phyloP scores from a whole-genome alignment of 2,888 invertebrate genomes.

The Latheticus oryzae region DNA sequence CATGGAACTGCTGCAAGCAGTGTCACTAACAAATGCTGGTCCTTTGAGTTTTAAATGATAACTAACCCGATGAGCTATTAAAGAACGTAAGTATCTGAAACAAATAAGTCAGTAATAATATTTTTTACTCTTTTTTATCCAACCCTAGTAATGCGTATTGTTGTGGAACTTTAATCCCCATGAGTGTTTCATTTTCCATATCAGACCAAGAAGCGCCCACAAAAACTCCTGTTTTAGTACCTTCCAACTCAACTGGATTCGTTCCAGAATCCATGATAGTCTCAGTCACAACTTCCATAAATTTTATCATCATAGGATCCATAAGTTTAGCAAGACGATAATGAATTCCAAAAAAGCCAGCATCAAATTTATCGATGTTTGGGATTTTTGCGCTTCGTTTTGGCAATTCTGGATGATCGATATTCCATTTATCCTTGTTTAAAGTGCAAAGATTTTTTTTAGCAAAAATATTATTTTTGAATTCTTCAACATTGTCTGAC shows the following conservation, averaged over 20 bases:
- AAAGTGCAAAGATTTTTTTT: background rate
- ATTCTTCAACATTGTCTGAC: slow-evolving; percentile 78
- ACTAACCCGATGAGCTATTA: slow-evolving; percentile 93
- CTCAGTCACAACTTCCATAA: slow-evolving; percentile 72
- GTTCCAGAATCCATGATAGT: slow-evolving; percentile 73
- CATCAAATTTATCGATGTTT: slow-evolving; percentile 68
- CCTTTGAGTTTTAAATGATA: slow-evolving; percentile 91
- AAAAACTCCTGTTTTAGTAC: slow-evolving; percentile 82
- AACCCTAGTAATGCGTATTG: slow-evolving; percentile 69
- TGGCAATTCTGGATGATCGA: slow-evolving; percentile 62
- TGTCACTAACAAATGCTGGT: slow-evolving; percentile 89
- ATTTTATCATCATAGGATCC: slow-evolving; percentile 70
- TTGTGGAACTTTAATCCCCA: slow-evolving; percentile 75
- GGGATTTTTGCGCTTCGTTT: slow-evolving; percentile 75
- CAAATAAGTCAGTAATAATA: slow-evolving; percentile 34
- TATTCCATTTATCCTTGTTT: background rate
- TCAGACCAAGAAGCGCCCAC: slow-evolving; percentile 84
- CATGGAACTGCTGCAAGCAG: slow-evolving; percentile 94
- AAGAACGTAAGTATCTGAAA: slow-evolving; percentile 71
- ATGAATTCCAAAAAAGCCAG: slow-evolving; percentile 57
- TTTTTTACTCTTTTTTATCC: slow-evolving; percentile 46
- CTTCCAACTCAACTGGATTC: slow-evolving; percentile 77
- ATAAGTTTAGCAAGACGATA: slow-evolving; percentile 60
- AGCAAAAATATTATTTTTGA: slow-evolving; percentile 63
- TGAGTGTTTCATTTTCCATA: slow-evolving; percentile 79